Percentiles rank a stretch among this genome's conserved stretches.
Evolutionary conservation across 1,140 invertebrate species (phyloP).

Genomic region (Bursaphelenchus mucronatus): DNA sequence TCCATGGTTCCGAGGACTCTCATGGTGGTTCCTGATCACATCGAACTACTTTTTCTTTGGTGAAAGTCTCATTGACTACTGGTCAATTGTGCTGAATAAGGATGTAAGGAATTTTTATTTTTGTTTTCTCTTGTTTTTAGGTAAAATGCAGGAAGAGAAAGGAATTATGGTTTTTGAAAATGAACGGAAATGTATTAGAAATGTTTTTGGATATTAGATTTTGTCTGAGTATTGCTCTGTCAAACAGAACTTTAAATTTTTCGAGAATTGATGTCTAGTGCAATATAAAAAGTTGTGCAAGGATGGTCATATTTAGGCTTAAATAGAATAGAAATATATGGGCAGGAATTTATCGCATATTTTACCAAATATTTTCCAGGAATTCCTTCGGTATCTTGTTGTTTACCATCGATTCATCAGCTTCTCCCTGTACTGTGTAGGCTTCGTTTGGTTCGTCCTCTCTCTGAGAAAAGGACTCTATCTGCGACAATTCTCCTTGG

Average conservation of each 20-base stretch:
- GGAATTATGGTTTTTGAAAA: slow-evolving; percentile 1
- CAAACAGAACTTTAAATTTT: too few species aligned
- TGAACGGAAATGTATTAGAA: neutral
- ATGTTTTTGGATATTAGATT: too few species aligned
- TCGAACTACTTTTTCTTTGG: slow-evolving; percentile 99
- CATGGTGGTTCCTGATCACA: slow-evolving; percentile 96
- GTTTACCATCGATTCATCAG: slow-evolving; percentile 96
- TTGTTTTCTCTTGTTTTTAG: neutral
- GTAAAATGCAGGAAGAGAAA: slow-evolving; percentile 8
- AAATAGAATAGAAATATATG: neutral
- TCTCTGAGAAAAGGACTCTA: slow-evolving; percentile 94
- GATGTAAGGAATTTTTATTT: slow-evolving; percentile 44
- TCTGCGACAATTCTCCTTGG: slow-evolving; percentile 91
- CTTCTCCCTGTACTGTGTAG: slow-evolving; percentile 88
- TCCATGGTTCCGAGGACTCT: slow-evolving; percentile 96
- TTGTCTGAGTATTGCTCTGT: too few species aligned
- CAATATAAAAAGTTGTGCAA: too few species aligned
- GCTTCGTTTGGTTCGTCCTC: slow-evolving; percentile 96
- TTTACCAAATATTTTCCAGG: slow-evolving; percentile 68
- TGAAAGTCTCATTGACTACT: slow-evolving; percentile 93
- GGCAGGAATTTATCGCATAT: too few species aligned
- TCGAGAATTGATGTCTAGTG: too few species aligned
- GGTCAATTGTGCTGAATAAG: slow-evolving; percentile 72
- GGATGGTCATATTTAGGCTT: neutral
- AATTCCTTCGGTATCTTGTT: slow-evolving; percentile 83